These are phyloP conservation scores for Mus spretus DNA, from an alignment of 2,797 vertebrate genomes.

Conservation along the genomic window DNA sequence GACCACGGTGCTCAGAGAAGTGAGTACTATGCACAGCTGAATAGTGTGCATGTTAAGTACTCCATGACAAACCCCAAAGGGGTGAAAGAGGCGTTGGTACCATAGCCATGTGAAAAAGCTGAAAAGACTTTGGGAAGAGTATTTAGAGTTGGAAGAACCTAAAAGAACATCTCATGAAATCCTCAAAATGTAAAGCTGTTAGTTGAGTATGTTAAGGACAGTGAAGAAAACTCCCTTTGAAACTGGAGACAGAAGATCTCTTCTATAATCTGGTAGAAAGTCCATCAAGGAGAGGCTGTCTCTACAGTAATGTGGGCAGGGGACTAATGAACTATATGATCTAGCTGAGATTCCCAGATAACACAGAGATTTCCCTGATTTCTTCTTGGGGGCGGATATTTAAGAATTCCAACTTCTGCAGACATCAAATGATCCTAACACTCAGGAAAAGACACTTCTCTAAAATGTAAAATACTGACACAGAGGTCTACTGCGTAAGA, in stretches of 20 bases:
- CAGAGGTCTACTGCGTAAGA: neutral
- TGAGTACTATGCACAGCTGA: neutral
- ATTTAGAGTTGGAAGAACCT: neutral
- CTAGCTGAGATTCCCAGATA: neutral
- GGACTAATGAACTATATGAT: neutral
- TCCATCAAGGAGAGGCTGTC: neutral
- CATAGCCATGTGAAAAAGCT: neutral
- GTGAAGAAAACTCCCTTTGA: slow-evolving; percentile 7
- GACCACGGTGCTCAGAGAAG: neutral
- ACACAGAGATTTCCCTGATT: neutral
- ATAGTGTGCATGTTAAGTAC: neutral
- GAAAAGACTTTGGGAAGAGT: neutral
- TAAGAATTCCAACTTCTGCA: neutral
- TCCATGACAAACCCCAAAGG: neutral
- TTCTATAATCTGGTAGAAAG: neutral
- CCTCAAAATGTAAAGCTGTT: neutral
- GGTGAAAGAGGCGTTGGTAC: neutral
- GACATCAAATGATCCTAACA: neutral
- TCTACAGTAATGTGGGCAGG: neutral
- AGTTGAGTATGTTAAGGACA: neutral
- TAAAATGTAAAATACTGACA: neutral
- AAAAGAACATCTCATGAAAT: slow-evolving; percentile 15
- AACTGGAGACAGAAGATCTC: neutral
- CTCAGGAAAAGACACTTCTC: neutral
- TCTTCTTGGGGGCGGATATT: neutral